Percentiles rank a stretch among this genome's conserved stretches.
These are phyloP conservation scores for Anguilla megastoma DNA, from an alignment of 2,797 vertebrate genomes.

Conservation along the genomic window DNA sequence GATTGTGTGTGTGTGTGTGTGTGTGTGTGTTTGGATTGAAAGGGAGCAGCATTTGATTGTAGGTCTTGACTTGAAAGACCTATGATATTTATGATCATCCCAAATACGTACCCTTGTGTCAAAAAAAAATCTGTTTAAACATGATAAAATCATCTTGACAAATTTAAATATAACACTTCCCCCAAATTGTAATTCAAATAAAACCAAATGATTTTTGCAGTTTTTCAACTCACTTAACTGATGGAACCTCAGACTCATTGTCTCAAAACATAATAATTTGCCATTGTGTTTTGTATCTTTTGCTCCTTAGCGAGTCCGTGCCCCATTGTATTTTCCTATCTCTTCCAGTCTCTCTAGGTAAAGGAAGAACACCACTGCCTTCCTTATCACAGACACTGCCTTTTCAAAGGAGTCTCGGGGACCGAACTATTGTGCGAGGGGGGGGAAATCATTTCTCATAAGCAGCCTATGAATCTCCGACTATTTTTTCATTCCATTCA, in stretches of 20 bases:
- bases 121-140: background rate
- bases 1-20: background rate
- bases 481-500: slow-evolving; percentile 74
- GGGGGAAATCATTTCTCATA: slow-evolving; percentile 28
- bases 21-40: background rate
- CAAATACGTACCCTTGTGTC: background rate
- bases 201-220: background rate
- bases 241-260: background rate
- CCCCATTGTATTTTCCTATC: background rate
- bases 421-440: slow-evolving; percentile 64
- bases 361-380: background rate
- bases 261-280: background rate
- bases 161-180: background rate
- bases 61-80: background rate
- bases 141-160: background rate
- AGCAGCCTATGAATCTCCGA: slow-evolving; percentile 66
- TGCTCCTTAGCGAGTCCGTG: background rate
- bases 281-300: slow-evolving; percentile 3
- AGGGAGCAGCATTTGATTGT: background rate
- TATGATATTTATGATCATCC: background rate
- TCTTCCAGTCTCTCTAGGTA: background rate
- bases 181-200: slow-evolving; percentile 9
- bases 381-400: slow-evolving; percentile 53
- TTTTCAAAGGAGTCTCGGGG: slow-evolving; percentile 74
- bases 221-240: background rate